Percentiles rank a stretch among this genome's conserved stretches.
Evolutionary conservation across 1,140 invertebrate species (phyloP).

Genomic region (Microplitis mediator): DNA sequence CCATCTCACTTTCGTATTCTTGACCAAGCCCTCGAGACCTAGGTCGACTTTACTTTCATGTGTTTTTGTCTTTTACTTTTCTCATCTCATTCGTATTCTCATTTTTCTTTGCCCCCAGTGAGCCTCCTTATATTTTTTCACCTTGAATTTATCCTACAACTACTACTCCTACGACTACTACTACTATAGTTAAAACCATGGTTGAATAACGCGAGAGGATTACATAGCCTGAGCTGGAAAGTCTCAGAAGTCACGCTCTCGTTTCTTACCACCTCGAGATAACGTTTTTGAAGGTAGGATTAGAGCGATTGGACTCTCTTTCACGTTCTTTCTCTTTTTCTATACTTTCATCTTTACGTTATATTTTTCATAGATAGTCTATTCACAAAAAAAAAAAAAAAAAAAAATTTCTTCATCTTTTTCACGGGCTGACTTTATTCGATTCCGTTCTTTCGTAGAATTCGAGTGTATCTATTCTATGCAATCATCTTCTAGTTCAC

Average conservation of each 20-base stretch:
- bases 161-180: background rate
- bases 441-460: background rate
- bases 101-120: background rate
- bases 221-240: conserved; percentile 33
- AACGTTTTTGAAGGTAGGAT: conserved; percentile 24
- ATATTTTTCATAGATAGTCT: background rate
- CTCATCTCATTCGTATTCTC: background rate
- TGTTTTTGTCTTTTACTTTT: background rate
- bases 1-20: too few relatives aligned
- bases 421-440: background rate
- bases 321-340: background rate
- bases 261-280: conserved; percentile 20
- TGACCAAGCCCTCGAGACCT: background rate
- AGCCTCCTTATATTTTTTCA: background rate
- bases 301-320: conserved; percentile 1
- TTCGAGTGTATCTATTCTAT: background rate
- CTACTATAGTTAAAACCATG: conserved; percentile 11
- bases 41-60: background rate
- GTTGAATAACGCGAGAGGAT: conserved; percentile 34
- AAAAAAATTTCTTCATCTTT: background rate
- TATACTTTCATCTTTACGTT: conserved; percentile 7
- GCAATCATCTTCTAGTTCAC: background rate
- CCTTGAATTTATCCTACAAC: background rate
- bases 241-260: conserved; percentile 18
- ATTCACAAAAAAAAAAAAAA: background rate